phyloP scores from a whole-genome alignment of 2,113 vertebrate species.

The Festucalex cinctus region DNA sequence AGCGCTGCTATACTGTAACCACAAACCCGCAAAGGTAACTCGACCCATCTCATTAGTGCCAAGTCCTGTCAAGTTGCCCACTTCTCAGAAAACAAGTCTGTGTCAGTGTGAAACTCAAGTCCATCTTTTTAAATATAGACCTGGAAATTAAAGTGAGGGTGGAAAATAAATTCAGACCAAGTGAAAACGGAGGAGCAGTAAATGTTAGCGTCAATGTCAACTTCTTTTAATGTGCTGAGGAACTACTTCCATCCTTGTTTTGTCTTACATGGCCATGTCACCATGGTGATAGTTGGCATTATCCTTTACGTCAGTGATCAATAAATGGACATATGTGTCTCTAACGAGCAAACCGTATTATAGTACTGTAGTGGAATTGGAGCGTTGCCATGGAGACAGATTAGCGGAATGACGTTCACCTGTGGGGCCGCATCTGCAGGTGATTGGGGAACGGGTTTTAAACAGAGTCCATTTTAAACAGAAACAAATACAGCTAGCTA shows the following conservation, averaged over 20 bases:
- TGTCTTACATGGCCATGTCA: neutral
- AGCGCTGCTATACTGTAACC: neutral
- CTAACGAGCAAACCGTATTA: neutral
- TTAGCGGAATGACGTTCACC: too few species aligned
- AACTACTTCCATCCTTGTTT: slow-evolving; percentile 20
- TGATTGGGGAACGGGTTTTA: too few species aligned
- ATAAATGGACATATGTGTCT: neutral
- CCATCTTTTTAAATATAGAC: slow-evolving; percentile 59
- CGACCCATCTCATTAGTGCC: slow-evolving; percentile 32
- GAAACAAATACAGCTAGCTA: too few species aligned
- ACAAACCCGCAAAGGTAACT: slow-evolving; percentile 21
- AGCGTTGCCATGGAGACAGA: too few species aligned
- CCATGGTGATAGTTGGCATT: neutral
- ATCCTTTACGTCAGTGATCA: neutral
- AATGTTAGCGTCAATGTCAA: slow-evolving; percentile 40
- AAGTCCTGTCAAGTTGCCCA: slow-evolving; percentile 16
- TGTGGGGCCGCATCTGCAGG: too few species aligned
- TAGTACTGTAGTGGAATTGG: too few species aligned
- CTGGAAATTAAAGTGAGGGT: slow-evolving; percentile 36
- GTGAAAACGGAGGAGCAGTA: slow-evolving; percentile 43
- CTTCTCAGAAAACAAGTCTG: slow-evolving; percentile 31
- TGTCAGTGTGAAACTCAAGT: slow-evolving; percentile 38
- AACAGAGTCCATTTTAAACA: too few species aligned
- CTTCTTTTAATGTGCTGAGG: slow-evolving; percentile 31
- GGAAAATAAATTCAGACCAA: slow-evolving; percentile 21